Evolutionary conservation across 1,140 invertebrate genomes (phyloP).

Genomic region (Drosophila santomea): DNA sequence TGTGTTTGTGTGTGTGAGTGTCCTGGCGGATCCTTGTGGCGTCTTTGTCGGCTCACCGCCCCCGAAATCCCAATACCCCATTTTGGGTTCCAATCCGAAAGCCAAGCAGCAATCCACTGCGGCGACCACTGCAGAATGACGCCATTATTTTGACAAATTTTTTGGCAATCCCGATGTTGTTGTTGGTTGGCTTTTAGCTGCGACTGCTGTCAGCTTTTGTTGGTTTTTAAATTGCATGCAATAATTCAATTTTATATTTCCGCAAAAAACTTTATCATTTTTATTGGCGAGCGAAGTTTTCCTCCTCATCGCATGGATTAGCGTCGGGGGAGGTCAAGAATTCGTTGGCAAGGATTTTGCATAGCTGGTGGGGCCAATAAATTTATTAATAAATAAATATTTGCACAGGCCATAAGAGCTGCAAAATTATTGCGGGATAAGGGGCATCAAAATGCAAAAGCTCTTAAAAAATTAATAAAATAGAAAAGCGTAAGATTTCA

Average conservation of each 20-base stretch:
- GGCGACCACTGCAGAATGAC: constrained; percentile 79
- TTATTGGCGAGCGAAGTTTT: constrained; percentile 66
- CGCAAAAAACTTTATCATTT: constrained; percentile 80
- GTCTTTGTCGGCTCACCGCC: constrained; percentile 64
- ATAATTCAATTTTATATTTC: constrained; percentile 84
- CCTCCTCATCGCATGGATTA: constrained; percentile 18
- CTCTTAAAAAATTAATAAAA: not conserved
- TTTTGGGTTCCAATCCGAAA: not conserved
- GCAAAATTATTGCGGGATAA: constrained; percentile 7
- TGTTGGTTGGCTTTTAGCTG: constrained; percentile 70
- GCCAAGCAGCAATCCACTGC: constrained; percentile 18
- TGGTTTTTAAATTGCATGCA: constrained; percentile 82
- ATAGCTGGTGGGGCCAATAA: constrained; percentile 12
- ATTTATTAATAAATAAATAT: constrained; percentile 38
- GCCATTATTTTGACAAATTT: constrained; percentile 84
- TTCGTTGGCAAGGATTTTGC: constrained; percentile 48
- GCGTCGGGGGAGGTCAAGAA: constrained; percentile 30
- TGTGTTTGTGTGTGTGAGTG: constrained; percentile 35
- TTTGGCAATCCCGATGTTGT: constrained; percentile 76
- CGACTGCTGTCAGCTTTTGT: constrained; percentile 78
- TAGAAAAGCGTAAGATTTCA: not conserved
- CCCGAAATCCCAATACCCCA: constrained; percentile 18
- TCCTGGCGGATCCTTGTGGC: constrained; percentile 71
- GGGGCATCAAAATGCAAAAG: not conserved
- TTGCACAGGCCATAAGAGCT: constrained; percentile 15